Conservation (phyloP, 2,888 invertebrate species). For the Tridacna gigas region DNA sequence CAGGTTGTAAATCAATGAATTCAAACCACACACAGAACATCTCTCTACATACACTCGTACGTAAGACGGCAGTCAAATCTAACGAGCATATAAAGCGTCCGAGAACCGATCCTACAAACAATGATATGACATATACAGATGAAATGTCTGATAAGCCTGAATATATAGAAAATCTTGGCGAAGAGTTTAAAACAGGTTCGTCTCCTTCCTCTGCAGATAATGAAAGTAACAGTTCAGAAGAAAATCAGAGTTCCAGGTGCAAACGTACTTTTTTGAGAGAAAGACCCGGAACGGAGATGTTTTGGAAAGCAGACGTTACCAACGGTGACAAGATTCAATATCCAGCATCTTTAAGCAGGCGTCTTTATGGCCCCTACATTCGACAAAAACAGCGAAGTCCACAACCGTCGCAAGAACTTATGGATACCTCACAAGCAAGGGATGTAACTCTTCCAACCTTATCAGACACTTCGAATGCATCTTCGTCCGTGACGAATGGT, state of each 20-base stretch:
- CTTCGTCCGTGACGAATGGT: neutral
- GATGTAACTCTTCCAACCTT: slow-evolving; percentile 38
- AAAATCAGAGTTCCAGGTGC: neutral
- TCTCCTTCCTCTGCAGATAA: neutral
- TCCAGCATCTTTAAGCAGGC: slow-evolving; percentile 48
- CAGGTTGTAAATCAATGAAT: too few relatives aligned
- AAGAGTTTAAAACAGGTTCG: neutral
- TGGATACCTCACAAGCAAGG: slow-evolving; percentile 10
- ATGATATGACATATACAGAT: too few relatives aligned
- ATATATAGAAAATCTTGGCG: too few relatives aligned
- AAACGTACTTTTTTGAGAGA: neutral
- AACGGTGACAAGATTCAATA: slow-evolving; percentile 27
- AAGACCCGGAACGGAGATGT: neutral
- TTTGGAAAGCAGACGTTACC: neutral
- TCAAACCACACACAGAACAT: too few relatives aligned
- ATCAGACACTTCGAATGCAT: slow-evolving; percentile 1
- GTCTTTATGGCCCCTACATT: slow-evolving; percentile 51
- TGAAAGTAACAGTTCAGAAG: neutral
- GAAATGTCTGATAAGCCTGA: too few relatives aligned
- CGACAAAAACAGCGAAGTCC: slow-evolving; percentile 24
- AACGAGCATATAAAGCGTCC: too few relatives aligned
- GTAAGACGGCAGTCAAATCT: too few relatives aligned
- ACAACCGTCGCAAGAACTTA: neutral
- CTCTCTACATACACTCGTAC: too few relatives aligned
- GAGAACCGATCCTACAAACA: too few relatives aligned